These are phyloP conservation scores for Neosilurus hyrtlii DNA, from an alignment of 2,797 vertebrate species.

Conservation along the genomic window DNA sequence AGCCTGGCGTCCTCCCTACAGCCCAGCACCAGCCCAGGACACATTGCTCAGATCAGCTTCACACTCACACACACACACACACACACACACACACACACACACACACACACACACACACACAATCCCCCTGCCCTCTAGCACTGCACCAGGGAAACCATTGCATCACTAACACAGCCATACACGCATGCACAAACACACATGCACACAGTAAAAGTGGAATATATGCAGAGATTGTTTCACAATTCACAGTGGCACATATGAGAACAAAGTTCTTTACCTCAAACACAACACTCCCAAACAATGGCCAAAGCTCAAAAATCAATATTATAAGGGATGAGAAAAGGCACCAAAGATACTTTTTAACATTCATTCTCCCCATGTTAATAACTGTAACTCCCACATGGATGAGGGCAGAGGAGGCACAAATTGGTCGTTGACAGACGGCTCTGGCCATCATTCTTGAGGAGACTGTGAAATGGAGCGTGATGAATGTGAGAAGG, in stretches of 20 bases:
- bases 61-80: slow-evolving; percentile 32
- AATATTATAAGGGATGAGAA: neutral
- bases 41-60: slow-evolving; percentile 46
- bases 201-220: slow-evolving; percentile 60
- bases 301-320: slow-evolving; percentile 9
- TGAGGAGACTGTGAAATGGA: slow-evolving; percentile 47
- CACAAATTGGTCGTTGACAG: slow-evolving; percentile 47
- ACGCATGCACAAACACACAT: slow-evolving; percentile 52
- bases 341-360: slow-evolving; percentile 16
- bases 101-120: slow-evolving; percentile 54
- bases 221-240: slow-evolving; percentile 55
- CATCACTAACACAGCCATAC: slow-evolving; percentile 40
- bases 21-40: slow-evolving; percentile 47
- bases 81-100: slow-evolving; percentile 39
- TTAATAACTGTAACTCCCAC: slow-evolving; percentile 51
- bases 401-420: slow-evolving; percentile 41
- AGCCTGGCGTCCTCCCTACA: slow-evolving; percentile 89
- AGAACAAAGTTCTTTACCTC: slow-evolving; percentile 6
- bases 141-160: slow-evolving; percentile 46
- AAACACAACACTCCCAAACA: slow-evolving; percentile 17
- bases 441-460: slow-evolving; percentile 48
- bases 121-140: slow-evolving; percentile 70
- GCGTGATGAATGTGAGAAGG: slow-evolving; percentile 54
- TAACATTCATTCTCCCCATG: slow-evolving; percentile 39
- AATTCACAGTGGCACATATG: slow-evolving; percentile 46